Conservation (phyloP, 2,888 invertebrate species). For the Philonicus albiceps region DNA sequence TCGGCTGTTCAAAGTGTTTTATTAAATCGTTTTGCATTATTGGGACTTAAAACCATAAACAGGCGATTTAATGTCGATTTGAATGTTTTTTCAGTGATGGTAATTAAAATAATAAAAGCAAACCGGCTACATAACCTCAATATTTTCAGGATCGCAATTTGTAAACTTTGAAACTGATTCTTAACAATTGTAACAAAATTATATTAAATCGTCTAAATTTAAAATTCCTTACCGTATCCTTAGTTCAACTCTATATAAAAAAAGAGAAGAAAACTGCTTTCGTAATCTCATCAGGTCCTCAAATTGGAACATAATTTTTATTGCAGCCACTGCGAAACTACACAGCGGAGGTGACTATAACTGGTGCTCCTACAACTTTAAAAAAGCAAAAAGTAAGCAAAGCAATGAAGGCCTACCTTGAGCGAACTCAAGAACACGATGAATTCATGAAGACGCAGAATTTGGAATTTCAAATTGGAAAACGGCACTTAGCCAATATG, state of each 20-base stretch:
- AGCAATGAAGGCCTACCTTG: slow-evolving; percentile 89
- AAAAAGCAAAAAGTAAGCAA: slow-evolving; percentile 76
- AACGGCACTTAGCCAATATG: slow-evolving; percentile 96
- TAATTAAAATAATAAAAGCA: neutral
- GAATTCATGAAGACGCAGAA: slow-evolving; percentile 82
- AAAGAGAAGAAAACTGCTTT: neutral
- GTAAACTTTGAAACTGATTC: neutral
- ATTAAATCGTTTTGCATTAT: neutral
- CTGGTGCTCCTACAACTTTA: slow-evolving; percentile 56
- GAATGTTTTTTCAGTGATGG: neutral
- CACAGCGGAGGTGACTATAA: slow-evolving; percentile 55
- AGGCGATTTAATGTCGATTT: neutral
- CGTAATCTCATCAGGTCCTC: neutral
- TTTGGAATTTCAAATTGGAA: slow-evolving; percentile 87
- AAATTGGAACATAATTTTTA: too few relatives aligned
- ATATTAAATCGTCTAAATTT: too few relatives aligned
- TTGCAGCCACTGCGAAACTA: neutral
- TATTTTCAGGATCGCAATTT: neutral
- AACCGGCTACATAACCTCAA: neutral
- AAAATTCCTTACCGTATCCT: neutral
- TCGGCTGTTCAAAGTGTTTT: neutral
- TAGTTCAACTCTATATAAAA: neutral
- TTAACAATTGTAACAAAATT: neutral
- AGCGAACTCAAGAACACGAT: slow-evolving; percentile 81
- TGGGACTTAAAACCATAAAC: neutral